These are phyloP conservation scores for Silurus aristotelis DNA, from an alignment of 2,797 vertebrate species.

Conservation along the genomic window DNA sequence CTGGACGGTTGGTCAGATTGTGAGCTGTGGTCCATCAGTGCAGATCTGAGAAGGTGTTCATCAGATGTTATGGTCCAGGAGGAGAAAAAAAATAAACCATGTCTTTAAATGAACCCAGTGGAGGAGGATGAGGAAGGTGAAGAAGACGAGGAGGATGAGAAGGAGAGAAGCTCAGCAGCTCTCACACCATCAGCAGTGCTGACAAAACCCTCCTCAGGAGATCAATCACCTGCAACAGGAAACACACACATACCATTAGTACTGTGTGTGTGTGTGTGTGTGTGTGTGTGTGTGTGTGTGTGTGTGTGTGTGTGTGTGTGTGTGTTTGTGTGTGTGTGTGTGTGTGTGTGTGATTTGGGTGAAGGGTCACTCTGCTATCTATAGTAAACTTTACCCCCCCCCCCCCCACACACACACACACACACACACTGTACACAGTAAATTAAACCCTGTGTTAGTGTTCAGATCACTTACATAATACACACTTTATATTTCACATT, in stretches of 20 bases:
- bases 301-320: background rate
- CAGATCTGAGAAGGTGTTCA: background rate
- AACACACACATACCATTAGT: background rate
- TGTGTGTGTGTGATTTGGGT: background rate
- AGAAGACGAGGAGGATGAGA: too few relatives aligned
- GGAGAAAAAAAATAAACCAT: background rate
- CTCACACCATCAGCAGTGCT: background rate
- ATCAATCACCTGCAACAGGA: background rate
- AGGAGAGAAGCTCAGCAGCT: background rate
- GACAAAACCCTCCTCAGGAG: background rate
- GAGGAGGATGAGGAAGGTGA: background rate
- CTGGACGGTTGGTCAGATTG: background rate
- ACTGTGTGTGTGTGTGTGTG: background rate
- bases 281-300: background rate
- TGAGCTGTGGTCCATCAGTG: background rate
- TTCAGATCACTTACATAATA: background rate
- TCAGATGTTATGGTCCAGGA: background rate
- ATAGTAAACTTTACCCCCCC: background rate
- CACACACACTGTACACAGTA: background rate
- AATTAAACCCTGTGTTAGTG: background rate
- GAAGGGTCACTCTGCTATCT: conserved; percentile 16
- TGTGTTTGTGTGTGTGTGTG: background rate
- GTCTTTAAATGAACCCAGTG: background rate
- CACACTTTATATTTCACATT: background rate
- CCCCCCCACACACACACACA: background rate